Evolutionary conservation across 1,140 invertebrate genomes (phyloP), one percentile per base, ranked within the genome.

Genomic region (Daktulosphaira vitifoliae): DNA sequence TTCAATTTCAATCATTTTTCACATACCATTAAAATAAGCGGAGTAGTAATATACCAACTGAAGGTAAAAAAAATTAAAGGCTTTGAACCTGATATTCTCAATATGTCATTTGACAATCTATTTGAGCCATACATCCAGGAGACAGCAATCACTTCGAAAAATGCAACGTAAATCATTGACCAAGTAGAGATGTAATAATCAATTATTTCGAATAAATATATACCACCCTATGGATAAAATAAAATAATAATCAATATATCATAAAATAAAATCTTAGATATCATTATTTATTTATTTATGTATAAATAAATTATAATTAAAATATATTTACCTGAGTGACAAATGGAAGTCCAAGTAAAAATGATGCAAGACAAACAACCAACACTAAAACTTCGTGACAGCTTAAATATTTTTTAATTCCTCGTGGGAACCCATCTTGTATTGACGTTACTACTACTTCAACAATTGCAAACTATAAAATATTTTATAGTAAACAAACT

Each of bases 391-490:
- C 76, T 77, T 95, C 91, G 72, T 93, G 91, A 71, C 88, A 89
- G 67, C 88, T 84, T 20, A 92, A 77, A 70, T 85, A 82, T 65
- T 81, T 85, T 68, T 86, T 86, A 23, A 92, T 88, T 82, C 86
- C 86, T 26, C 84, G 82, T 0, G 87, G 87, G 74, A 93, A 92
- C 29, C 89, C 90, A 73, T 95, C 92, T 77, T 92, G 88, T 70
- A 95, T 85, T 1, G 90, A 90, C 2, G 91, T 94, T 0, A 93
- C 87, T 1, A 95, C 89, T 1, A 93, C 90, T 79, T 95, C 90
- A 26, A 92, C 88, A 56, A 90, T 88, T 5, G 89, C 89, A 78
- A 90, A 90, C 86, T 90, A 76, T 42, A 77, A 80, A 77, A 70
- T 59, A 66, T 16, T 69, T 49, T 59, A 44, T 38, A 52, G 29